Evolutionary conservation across 1,140 invertebrate genomes (phyloP).

Genomic region (Zelostemma sp.): DNA sequence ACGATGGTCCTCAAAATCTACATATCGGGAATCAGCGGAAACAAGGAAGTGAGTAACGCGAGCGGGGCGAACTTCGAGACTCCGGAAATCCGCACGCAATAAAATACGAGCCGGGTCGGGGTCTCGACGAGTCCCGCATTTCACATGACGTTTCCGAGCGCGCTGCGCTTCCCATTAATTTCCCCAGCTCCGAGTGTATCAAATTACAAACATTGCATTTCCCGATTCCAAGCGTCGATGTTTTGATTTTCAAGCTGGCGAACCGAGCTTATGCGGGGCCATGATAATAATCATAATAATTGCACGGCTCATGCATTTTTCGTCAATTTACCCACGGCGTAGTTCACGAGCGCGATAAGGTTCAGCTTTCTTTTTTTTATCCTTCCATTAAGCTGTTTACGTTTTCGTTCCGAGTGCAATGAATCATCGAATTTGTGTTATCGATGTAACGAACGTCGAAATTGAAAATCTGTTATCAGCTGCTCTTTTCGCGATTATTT

Average conservation of each 20-base stretch:
- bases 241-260: conserved; percentile 4
- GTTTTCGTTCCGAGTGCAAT: too few species aligned
- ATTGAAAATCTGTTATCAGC: too few species aligned
- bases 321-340: too few species aligned
- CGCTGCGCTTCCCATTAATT: background rate
- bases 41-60: conserved; percentile 83
- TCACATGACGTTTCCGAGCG: background rate
- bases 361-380: too few species aligned
- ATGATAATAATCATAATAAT: too few species aligned
- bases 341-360: too few species aligned
- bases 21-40: conserved; percentile 90
- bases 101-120: background rate
- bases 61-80: conserved; percentile 6
- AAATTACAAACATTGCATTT: conserved; percentile 31
- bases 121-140: background rate
- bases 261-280: too few species aligned
- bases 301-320: too few species aligned
- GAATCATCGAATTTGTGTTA: too few species aligned
- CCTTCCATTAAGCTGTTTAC: too few species aligned
- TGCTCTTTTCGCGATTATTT: too few species aligned
- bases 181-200: conserved; percentile 28
- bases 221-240: background rate
- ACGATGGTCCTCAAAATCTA: conserved; percentile 90
- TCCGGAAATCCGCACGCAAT: conserved; percentile 4
- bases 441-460: too few species aligned